phyloP scores from a whole-genome alignment of 2,797 vertebrate species.

The Cynopterus sphinx region DNA sequence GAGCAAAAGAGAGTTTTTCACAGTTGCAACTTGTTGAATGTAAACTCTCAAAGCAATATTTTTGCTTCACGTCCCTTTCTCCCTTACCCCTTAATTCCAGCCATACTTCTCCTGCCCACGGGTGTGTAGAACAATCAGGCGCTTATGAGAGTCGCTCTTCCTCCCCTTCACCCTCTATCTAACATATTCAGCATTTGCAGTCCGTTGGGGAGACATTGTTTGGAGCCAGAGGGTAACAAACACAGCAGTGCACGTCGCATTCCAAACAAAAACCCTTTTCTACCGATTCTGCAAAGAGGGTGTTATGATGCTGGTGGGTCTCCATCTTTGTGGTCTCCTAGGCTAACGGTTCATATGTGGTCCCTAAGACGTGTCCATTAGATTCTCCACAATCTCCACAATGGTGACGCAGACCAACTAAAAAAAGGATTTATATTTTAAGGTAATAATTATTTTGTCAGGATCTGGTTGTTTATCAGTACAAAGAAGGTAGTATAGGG shows the following conservation, averaged over 20 bases:
- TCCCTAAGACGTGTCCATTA: background rate
- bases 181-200: constrained; percentile 74
- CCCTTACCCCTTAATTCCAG: constrained; percentile 85
- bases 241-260: constrained; percentile 41
- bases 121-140: constrained; percentile 80
- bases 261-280: constrained; percentile 68
- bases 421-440: background rate
- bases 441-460: background rate
- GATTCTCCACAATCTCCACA: background rate
- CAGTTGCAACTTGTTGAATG: constrained; percentile 70
- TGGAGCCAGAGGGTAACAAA: constrained; percentile 72
- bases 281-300: constrained; percentile 50
- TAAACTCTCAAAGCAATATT: constrained; percentile 74
- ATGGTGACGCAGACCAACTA: background rate
- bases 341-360: background rate
- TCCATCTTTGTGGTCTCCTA: constrained; percentile 32
- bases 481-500: background rate
- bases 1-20: constrained; percentile 71
- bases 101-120: constrained; percentile 87
- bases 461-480: background rate
- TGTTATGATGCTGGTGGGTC: background rate
- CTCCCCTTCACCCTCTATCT: constrained; percentile 37
- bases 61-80: constrained; percentile 76
- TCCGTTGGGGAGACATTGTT: constrained; percentile 76
- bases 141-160: constrained; percentile 74